Evolutionary conservation across 2,888 invertebrate genomes (phyloP).

Genomic region (Calephelis perditalis): DNA sequence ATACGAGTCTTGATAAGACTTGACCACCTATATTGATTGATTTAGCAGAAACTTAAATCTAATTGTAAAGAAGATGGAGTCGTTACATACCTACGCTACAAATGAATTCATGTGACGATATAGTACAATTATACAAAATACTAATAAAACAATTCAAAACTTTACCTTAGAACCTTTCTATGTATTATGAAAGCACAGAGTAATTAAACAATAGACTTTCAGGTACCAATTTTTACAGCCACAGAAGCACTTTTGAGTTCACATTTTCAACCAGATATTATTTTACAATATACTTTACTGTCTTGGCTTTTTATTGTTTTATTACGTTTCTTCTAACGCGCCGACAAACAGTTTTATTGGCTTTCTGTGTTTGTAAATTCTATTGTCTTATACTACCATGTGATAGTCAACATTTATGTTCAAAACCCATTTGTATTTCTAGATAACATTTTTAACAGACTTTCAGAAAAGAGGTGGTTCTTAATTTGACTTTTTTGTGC

Average conservation of each 20-base stretch:
- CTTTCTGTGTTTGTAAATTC: not conserved
- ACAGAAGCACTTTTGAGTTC: constrained; percentile 10
- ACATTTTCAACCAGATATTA: constrained; percentile 4
- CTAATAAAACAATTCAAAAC: too few relatives aligned
- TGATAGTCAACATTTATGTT: constrained; percentile 2
- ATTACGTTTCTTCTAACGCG: not conserved
- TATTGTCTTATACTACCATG: not conserved
- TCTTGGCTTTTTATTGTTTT: constrained; percentile 9
- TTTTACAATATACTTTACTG: constrained; percentile 7
- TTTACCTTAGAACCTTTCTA: too few relatives aligned
- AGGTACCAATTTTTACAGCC: constrained; percentile 6
- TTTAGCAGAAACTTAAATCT: too few relatives aligned
- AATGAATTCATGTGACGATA: too few relatives aligned
- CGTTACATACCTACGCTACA: too few relatives aligned
- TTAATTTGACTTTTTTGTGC: too few relatives aligned
- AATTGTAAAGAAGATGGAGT: too few relatives aligned
- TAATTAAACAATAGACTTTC: constrained; percentile 1
- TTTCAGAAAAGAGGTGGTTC: too few relatives aligned
- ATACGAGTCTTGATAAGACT: too few relatives aligned
- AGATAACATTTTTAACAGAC: too few relatives aligned
- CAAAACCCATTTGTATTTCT: constrained; percentile 1
- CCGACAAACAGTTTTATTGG: constrained; percentile 2
- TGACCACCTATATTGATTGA: too few relatives aligned
- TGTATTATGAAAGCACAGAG: not conserved
- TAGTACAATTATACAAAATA: too few relatives aligned